Conservation (phyloP, 1,140 invertebrate genomes). For the Drosophila persimilis region DNA sequence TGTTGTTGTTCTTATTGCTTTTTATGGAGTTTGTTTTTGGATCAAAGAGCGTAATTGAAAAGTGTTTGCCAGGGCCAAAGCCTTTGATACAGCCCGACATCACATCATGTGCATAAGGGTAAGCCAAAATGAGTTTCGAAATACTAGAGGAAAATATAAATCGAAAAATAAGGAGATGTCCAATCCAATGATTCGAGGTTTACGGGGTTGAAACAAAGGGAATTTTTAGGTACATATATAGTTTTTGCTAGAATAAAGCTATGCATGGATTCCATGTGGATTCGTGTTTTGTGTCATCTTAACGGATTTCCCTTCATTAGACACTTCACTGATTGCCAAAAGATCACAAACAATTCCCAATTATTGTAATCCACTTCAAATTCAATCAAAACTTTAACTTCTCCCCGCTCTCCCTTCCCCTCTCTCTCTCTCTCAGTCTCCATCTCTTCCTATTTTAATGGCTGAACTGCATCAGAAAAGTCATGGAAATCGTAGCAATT, state of each 20-base stretch:
- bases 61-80: constrained; percentile 51
- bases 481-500: constrained; percentile 75
- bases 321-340: background rate
- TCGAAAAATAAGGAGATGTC: background rate
- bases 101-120: constrained; percentile 11
- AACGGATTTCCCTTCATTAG: background rate
- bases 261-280: background rate
- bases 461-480: constrained; percentile 35
- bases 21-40: constrained; percentile 21
- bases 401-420: background rate
- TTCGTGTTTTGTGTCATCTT: too few species aligned
- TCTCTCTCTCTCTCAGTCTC: background rate
- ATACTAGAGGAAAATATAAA: too few species aligned
- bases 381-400: constrained; percentile 62
- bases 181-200: background rate
- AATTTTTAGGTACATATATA: background rate
- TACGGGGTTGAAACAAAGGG: background rate
- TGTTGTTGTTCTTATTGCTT: constrained; percentile 8
- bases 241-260: background rate
- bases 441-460: constrained; percentile 5
- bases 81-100: constrained; percentile 49
- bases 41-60: constrained; percentile 56
- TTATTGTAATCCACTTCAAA: constrained; percentile 66
- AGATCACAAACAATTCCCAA: constrained; percentile 32
- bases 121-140: background rate